Evolutionary conservation across 2,888 invertebrate species (phyloP).

Genomic region (Dioctria linearis): DNA sequence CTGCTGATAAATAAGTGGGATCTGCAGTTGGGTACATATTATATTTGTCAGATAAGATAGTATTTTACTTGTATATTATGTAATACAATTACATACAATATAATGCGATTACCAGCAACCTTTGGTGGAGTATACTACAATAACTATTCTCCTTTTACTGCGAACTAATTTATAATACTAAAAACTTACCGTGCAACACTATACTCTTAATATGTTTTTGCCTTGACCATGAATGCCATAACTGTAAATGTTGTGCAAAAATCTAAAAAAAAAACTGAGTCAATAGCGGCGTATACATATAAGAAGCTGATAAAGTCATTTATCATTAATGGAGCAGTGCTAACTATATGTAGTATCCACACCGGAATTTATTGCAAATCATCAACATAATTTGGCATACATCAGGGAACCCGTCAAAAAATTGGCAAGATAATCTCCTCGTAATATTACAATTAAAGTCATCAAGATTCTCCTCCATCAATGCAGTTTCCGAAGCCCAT

Average conservation of each 20-base stretch:
- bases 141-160: too few species aligned
- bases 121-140: too few species aligned
- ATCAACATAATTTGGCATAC: slow-evolving; percentile 8
- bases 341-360: not conserved
- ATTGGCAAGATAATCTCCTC: slow-evolving; percentile 28
- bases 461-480: not conserved
- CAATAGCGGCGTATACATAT: too few species aligned
- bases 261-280: too few species aligned
- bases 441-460: slow-evolving; percentile 25
- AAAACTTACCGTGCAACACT: too few species aligned
- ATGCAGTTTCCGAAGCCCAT: not conserved
- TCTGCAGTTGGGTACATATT: too few species aligned
- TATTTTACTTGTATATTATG: too few species aligned
- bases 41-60: too few species aligned
- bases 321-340: slow-evolving; percentile 1
- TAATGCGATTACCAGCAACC: too few species aligned
- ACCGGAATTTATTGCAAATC: slow-evolving; percentile 30
- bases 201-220: not conserved
- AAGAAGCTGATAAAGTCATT: not conserved
- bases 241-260: not conserved
- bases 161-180: too few species aligned
- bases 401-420: not conserved
- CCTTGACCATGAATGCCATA: slow-evolving; percentile 21
- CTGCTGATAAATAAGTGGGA: too few species aligned
- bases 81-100: too few species aligned